Evolutionary conservation across 1,140 invertebrate species (phyloP), one percentile per base, ranked within the genome.

Genomic region (Papilio glaucus): DNA sequence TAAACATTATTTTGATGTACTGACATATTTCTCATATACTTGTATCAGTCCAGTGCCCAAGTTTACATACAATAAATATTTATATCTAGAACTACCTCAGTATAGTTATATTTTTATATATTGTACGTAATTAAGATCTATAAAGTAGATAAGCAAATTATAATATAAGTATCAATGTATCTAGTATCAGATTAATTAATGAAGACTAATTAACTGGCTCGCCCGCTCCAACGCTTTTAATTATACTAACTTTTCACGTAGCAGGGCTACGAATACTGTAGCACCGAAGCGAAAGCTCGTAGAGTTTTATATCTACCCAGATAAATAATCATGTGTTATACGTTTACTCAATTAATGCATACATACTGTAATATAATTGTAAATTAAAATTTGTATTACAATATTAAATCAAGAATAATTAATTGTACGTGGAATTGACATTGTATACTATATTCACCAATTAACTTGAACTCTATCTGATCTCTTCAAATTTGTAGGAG

Each of bases 41-140:
- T n/a, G n/a, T n/a, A n/a, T n/a, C 97, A 33, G 6, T 33, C 29
- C 29, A 33, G 29, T 33, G 29, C 6, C 29, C 29, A 33, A 33
- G 29, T 33, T 33, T 6, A 33, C 29, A 33, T 33, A 33, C 29
- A 33, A 33, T 33, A 33, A 33, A 33, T 33, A 33, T 2, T 33
- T 33, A 33, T 33, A n/a, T 33, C 6, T 33, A 2, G 2, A 3
- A 33, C 29, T 6, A 33, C 2, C 29, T 33, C 29, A 21, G 6
- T 49, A 24, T 57, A 15, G 42, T 24, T 57, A 26, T 3, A 13
- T 4, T 10, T 26, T 24, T 4, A 1, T 26, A 4, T n/a, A n/a
- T n/a, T n/a, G 4, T 57, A 24, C 21, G 10, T 13, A 57, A 12
- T 57, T 57, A 12, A 57, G 21, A 26, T 57, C 3, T 24, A 4